Base-by-base conservation (phyloP, 2,888 invertebrate genomes). In the Galerucella pusilla region DNA sequence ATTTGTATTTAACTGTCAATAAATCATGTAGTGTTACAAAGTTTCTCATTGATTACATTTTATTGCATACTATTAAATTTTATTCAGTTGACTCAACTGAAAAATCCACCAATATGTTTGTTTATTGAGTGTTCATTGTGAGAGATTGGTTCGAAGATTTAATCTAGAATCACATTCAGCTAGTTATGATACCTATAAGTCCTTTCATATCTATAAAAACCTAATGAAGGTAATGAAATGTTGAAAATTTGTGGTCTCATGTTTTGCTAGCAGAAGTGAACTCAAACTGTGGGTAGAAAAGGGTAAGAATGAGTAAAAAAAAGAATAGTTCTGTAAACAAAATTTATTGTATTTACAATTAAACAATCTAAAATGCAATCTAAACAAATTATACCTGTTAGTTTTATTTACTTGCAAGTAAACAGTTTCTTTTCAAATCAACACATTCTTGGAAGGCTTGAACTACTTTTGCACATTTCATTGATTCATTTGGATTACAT, bases 361-460 rank as follows among this genome's bases (percentile, higher is more conserved):
- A 68, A 72, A 71, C 68, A 71, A 70, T 65, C 76, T 76, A 76
- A 71, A 69, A 49, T 59, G 54, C 46, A 68, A 73, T 66, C 65
- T 69, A 71, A 68, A 71, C 71, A 68, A 60, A 73, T 46, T n/a
- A 69, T 49, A 68, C 57, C 57, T 65, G 49, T 68, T 20, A 42
- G 9, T 46, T 63, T 73, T 61, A 81, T 61, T 81, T 79, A 71
- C 80, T 82, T 14, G 82, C 80, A 45, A 85, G 75, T 46, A 84
- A 73, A 68, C 79, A 75, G 67, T 89, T 86, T 74, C 91, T 89
- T 80, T 90, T 89, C 80, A 88, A 84, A 83, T 91, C 91, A 16
- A 92, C 91, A 82, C 92, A 92, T 80, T 90, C 88, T 68, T 90
- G 89, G 85, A 92, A 92, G 75, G 90, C 90, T 82, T 90, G 87